Evolutionary conservation across 1,140 invertebrate species (phyloP), one percentile per base, ranked within the genome.

Genomic region (Papilio polyxenes): DNA sequence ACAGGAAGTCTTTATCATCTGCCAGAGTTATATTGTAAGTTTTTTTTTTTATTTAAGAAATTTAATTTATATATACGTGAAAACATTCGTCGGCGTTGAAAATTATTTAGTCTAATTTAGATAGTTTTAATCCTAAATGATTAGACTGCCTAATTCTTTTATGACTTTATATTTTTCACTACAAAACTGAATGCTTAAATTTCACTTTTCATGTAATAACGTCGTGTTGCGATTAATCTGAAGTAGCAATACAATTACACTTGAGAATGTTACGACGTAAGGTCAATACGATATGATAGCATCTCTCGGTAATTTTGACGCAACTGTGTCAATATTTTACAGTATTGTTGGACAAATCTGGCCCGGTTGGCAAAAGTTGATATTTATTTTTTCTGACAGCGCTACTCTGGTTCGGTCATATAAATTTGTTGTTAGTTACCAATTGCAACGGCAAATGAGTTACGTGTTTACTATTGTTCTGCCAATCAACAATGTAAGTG

Each of bases 161-260:
- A 65, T 65, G 3, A 65, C 62, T 37, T 65, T 31, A 65, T 31
- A 65, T 3, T 23, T 65, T 13, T 31, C 8, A 8, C 62, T 65
- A 65, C 62, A 13, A 65, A 6, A 37, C 3, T 23, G 20, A 65
- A 65, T 65, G 31, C 17, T 20, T 9, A 20, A 23, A 62, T 23
- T 49, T 49, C 31, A 48, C 1, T 48, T 9, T 23, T 53, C 48
- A 31, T 77, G 44, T 77, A 51, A 77, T 23, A 53, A 77, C 75
- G 53, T 53, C 75, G 49, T 56, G 75, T 77, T 13, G 75, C 23
- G 75, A 77, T 77, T 51, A 77, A 15, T 15, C 20, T 77, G 49
- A 77, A 77, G 75, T 77, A 49, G 75, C 23, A 31, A 15, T 6
- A 77, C 75, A 53, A 77, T 77, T 53, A 77, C 48, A 77, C 23